Base-by-base conservation (phyloP, 2,888 invertebrate species). In the Pteria penguin region DNA sequence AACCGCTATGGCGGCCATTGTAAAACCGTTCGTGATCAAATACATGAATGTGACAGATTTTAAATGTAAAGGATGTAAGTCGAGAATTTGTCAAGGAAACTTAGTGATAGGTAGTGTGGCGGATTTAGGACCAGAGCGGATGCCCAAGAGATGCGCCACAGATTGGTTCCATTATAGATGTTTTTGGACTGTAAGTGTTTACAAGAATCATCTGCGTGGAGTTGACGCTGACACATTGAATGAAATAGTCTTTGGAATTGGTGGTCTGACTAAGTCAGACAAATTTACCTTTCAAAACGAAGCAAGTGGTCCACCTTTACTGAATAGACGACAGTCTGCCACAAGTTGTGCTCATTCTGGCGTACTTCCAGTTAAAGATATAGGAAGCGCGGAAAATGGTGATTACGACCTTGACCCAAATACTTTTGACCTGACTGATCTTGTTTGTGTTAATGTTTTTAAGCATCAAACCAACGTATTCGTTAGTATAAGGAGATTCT, bases 391-490 rank as follows among this genome's bases (percentile, higher is more conserved):
- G 4, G 76, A 72, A 0, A 63, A 63, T 8, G 76, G 76, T 3
- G 76, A 76, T 26, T 76, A 76, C 22, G 76, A 76, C 63, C 33
- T 76, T 3, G 69, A 72, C 58, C 52, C 36, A 14, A 65, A 72
- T 18, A 72, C 69, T 18, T 72, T 69, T 26, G 76, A 76, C 57
- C 62, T 76, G 26, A 65, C 61, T 22, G 68, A 76, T 58, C 32
- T 76, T n/a, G 33, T 72, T 11, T 76, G 76, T 68, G 60, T 57
- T 5, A 29, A 45, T 58, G 76, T 72, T 8, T 58, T 32, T 29
- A 68, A 65, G 18, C 24, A 68, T n/a, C 68, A 72, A 32, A 72
- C 67, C 4, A 69, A 72, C 27, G 52, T 69, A 3, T 65, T 65
- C 4, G 65, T 76, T 2, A 76, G 76, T 62, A 72, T 76, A 2